Evolutionary conservation across 2,888 invertebrate species (phyloP).

Genomic region (Didymodactylos carnosus): DNA sequence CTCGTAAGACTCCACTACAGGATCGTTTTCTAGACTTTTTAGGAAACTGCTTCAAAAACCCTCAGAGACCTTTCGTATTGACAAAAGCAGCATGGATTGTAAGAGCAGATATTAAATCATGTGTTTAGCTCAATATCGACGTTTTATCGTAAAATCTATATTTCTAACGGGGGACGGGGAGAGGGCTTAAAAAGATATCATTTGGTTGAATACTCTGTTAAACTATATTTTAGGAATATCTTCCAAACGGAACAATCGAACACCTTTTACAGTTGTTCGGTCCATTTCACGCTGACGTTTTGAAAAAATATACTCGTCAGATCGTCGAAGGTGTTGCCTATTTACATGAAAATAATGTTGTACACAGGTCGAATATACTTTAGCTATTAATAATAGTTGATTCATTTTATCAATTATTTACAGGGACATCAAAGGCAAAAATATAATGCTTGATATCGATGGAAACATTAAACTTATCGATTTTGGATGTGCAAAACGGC

Average conservation of each 20-base stretch:
- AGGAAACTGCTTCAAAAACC: no score
- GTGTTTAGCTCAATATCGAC: no score
- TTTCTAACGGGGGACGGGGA: constrained; percentile 22
- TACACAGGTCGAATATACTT: constrained; percentile 26
- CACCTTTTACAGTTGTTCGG: constrained; percentile 31
- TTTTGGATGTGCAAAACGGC: constrained; percentile 35
- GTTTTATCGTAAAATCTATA: background rate
- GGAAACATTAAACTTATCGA: constrained; percentile 35
- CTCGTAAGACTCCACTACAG: no score
- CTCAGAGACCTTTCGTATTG: no score
- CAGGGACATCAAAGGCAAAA: constrained; percentile 35
- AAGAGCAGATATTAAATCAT: no score
- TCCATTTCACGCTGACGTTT: constrained; percentile 31
- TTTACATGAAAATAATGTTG: constrained; percentile 31
- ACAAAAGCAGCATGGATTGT: no score
- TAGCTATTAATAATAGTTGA: background rate
- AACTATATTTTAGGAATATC: constrained; percentile 36
- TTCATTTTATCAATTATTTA: constrained; percentile 9
- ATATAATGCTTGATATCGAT: constrained; percentile 34
- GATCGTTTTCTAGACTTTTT: no score
- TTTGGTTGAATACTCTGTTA: constrained; percentile 30
- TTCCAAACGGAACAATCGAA: constrained; percentile 34
- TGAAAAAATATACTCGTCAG: constrained; percentile 31
- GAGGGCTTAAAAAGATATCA: no score
- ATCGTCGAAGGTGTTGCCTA: constrained; percentile 34